These are phyloP conservation scores for Ispidina picta DNA, from an alignment of 2,797 vertebrate genomes.

Conservation along the genomic window DNA sequence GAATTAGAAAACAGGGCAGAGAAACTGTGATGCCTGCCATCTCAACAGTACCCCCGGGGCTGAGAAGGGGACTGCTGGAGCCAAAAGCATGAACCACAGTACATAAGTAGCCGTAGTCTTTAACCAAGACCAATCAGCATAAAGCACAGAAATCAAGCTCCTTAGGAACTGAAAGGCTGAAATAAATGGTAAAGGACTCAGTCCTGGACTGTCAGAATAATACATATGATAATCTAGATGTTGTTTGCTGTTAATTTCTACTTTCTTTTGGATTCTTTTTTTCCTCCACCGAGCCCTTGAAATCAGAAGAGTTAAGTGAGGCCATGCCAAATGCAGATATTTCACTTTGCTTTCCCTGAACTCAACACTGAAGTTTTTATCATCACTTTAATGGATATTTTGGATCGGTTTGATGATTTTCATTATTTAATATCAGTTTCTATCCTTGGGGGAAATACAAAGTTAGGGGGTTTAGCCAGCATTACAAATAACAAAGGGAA, in stretches of 20 bases:
- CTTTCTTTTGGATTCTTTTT: background rate
- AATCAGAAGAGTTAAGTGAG: background rate
- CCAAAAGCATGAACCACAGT: slow-evolving; percentile 9
- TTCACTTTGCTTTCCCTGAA: slow-evolving; percentile 8
- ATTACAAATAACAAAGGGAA: background rate
- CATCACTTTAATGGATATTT: slow-evolving; percentile 4
- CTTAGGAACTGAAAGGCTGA: background rate
- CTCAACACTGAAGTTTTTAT: background rate
- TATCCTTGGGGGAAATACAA: background rate
- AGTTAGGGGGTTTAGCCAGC: background rate
- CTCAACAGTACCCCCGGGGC: background rate
- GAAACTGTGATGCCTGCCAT: background rate
- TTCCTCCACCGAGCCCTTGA: background rate
- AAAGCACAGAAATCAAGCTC: background rate
- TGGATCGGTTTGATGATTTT: background rate
- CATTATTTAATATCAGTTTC: background rate
- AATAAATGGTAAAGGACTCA: slow-evolving; percentile 11
- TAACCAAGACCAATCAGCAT: too few species aligned
- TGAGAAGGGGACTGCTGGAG: background rate
- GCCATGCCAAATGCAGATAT: background rate
- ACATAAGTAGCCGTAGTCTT: background rate
- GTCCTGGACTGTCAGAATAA: background rate
- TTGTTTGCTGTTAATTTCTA: background rate
- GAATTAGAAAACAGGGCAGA: slow-evolving; percentile 19
- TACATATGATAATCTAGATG: background rate